Conservation (phyloP, 2,797 vertebrate genomes). For the Myotis findleyi region DNA sequence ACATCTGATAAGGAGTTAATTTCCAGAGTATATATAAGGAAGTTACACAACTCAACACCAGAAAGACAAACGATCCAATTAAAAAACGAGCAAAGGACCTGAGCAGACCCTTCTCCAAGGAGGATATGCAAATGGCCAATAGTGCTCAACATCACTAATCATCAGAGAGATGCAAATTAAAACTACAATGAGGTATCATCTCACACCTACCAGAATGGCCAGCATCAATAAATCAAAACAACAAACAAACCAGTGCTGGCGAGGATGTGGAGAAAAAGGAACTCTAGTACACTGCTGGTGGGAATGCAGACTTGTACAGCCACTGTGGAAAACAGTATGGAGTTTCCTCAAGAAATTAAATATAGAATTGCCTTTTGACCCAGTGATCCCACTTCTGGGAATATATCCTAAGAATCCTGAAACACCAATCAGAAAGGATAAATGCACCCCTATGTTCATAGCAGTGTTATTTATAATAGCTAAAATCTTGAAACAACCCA, state of each 20-base stretch:
- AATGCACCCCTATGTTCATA: background rate
- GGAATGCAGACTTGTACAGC: background rate
- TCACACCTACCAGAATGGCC: background rate
- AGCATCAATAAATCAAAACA: background rate
- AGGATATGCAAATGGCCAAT: background rate
- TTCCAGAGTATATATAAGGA: background rate
- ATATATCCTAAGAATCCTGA: background rate
- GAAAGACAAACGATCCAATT: background rate
- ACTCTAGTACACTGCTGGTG: background rate
- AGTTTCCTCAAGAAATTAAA: background rate
- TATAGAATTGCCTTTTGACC: background rate
- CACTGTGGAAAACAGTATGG: background rate
- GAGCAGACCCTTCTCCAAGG: background rate
- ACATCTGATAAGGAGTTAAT: background rate
- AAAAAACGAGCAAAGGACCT: background rate
- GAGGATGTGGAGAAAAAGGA: background rate
- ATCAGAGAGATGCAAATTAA: background rate
- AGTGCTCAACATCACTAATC: background rate
- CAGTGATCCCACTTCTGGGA: background rate
- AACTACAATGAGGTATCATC: background rate
- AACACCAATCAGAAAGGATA: background rate
- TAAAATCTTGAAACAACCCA: background rate
- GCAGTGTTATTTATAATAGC: background rate
- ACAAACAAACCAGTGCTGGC: background rate
- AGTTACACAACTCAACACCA: background rate